These are phyloP conservation scores for Marronus borbonicus DNA, from an alignment of 2,888 invertebrate species.

Conservation along the genomic window DNA sequence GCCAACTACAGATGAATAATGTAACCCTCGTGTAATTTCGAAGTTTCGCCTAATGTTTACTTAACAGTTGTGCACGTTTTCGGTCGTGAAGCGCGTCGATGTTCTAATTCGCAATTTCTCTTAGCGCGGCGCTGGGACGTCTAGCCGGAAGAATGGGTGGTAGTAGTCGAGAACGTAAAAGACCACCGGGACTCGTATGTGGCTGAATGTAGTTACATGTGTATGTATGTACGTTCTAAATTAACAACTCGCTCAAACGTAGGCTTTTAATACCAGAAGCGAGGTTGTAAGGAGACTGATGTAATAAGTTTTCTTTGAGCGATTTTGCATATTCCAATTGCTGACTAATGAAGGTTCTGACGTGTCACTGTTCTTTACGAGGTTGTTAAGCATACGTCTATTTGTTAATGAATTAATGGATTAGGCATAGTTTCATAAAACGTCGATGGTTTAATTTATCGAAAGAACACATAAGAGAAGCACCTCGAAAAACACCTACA, in stretches of 20 bases:
- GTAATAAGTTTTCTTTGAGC: constrained; percentile 4
- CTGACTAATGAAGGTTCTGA: too few species aligned
- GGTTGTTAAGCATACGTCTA: too few species aligned
- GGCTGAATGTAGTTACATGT: not conserved
- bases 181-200: too few species aligned
- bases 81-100: not conserved
- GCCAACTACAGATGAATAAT: constrained; percentile 34
- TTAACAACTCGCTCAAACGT: too few species aligned
- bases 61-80: constrained; percentile 31
- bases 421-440: too few species aligned
- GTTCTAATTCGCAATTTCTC: constrained; percentile 11
- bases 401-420: too few species aligned
- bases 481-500: too few species aligned
- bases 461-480: too few species aligned
- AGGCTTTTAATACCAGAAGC: not conserved
- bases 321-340: not conserved
- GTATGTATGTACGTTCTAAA: constrained; percentile 2
- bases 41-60: constrained; percentile 36
- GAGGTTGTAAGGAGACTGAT: not conserved
- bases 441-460: too few species aligned
- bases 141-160: not conserved
- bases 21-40: constrained; percentile 22
- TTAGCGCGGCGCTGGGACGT: not conserved
- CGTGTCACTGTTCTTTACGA: too few species aligned
- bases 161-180: too few species aligned